Percentiles rank a stretch among this genome's conserved stretches.
These are phyloP conservation scores for Cryptotis parvus DNA, from an alignment of 2,113 vertebrate species.

Conservation along the genomic window DNA sequence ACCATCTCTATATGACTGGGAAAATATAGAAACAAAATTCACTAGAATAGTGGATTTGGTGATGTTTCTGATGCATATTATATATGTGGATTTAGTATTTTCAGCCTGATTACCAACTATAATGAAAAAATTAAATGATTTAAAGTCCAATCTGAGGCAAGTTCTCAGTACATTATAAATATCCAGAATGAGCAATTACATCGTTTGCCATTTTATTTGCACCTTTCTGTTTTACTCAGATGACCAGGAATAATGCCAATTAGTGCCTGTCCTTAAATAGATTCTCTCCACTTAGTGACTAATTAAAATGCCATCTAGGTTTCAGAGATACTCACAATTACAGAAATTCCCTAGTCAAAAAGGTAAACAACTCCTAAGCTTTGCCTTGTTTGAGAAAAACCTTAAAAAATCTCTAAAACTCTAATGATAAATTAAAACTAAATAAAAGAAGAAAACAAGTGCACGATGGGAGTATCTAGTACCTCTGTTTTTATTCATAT, in stretches of 20 bases:
- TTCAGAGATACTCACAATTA: not conserved
- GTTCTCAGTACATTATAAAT: not conserved
- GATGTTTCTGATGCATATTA: not conserved
- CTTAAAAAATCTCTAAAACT: slow-evolving; percentile 39
- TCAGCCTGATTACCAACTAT: not conserved
- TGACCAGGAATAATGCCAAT: slow-evolving; percentile 22
- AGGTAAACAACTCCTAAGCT: slow-evolving; percentile 16
- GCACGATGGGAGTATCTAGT: not conserved
- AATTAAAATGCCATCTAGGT: slow-evolving; percentile 23
- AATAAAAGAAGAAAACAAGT: slow-evolving; percentile 29
- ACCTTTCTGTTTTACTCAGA: slow-evolving; percentile 9
- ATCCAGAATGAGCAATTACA: slow-evolving; percentile 45
- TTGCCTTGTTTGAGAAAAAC: slow-evolving; percentile 9
- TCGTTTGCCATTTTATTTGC: slow-evolving; percentile 22
- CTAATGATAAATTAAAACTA: slow-evolving; percentile 11
- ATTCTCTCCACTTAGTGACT: not conserved
- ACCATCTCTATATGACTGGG: not conserved
- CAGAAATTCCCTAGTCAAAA: not conserved
- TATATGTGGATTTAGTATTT: not conserved
- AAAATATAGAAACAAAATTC: not conserved
- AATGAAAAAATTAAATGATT: slow-evolving; percentile 8
- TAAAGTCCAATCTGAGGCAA: slow-evolving; percentile 1
- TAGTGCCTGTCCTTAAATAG: slow-evolving; percentile 17
- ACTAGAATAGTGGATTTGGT: not conserved
- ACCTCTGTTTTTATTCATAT: not conserved